These are phyloP conservation scores for Lobophora halterata DNA, from an alignment of 2,888 invertebrate species.

Conservation along the genomic window DNA sequence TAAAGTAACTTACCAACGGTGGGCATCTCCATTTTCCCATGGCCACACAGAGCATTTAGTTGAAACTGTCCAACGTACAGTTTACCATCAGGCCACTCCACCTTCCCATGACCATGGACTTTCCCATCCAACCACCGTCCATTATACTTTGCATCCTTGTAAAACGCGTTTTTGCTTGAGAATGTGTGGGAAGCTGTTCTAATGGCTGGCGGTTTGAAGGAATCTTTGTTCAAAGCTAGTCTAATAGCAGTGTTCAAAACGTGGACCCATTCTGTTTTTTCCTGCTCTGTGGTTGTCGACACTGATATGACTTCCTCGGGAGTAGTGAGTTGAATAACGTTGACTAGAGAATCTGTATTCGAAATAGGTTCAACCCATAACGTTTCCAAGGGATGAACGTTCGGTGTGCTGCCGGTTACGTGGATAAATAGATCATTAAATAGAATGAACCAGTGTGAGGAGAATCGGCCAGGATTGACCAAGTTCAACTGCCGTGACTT, in stretches of 20 bases:
- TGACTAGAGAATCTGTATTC: conserved; percentile 83
- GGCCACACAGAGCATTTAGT: conserved; percentile 86
- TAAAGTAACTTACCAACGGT: conserved; percentile 68
- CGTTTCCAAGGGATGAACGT: conserved; percentile 85
- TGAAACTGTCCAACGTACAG: conserved; percentile 90
- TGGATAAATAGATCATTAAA: conserved; percentile 92
- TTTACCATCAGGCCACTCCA: conserved; percentile 91
- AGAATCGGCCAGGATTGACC: conserved; percentile 86
- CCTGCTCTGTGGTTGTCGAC: conserved; percentile 83
- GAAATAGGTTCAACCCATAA: conserved; percentile 89
- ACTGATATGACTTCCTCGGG: conserved; percentile 90
- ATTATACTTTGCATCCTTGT: conserved; percentile 88
- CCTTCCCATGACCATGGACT: conserved; percentile 90
- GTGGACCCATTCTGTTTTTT: conserved; percentile 90
- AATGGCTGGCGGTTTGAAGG: conserved; percentile 84
- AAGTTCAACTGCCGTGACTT: conserved; percentile 85
- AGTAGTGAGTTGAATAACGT: conserved; percentile 85
- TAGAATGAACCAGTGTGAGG: conserved; percentile 89
- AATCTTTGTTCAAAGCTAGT: conserved; percentile 82
- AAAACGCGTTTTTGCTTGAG: conserved; percentile 83
- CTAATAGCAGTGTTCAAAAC: conserved; percentile 88
- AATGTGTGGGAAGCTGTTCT: conserved; percentile 88
- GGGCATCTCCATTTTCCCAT: conserved; percentile 85
- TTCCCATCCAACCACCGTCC: conserved; percentile 92
- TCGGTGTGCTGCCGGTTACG: conserved; percentile 83